Percentiles rank a stretch among this genome's conserved stretches.
Conservation (phyloP, 2,113 vertebrate species). For the Actenoides hombroni region DNA sequence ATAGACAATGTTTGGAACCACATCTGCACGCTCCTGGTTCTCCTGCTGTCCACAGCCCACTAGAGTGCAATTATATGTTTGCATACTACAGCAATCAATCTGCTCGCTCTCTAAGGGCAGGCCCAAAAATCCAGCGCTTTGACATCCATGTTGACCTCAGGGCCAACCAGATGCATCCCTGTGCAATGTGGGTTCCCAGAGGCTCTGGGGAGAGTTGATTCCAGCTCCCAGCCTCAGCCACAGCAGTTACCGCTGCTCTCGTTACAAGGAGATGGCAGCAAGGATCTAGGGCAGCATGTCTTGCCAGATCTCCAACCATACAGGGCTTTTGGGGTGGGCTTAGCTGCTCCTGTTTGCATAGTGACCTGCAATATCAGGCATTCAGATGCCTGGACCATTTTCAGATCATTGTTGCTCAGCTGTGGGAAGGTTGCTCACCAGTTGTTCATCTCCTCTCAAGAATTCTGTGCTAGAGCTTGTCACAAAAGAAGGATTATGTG, state of each 20-base stretch:
- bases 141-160: neutral
- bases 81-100: neutral
- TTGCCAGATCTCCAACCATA: neutral
- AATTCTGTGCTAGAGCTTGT: neutral
- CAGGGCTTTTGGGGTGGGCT: neutral
- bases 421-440: neutral
- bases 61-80: neutral
- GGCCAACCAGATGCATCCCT: neutral
- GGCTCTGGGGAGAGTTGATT: fast-evolving
- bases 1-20: neutral
- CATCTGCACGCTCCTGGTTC: neutral
- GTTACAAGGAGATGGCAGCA: neutral
- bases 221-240: neutral
- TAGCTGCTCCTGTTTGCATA: neutral
- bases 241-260: neutral
- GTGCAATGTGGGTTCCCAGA: neutral
- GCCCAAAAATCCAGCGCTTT: neutral
- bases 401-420: neutral
- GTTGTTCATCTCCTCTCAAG: neutral
- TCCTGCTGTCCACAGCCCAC: neutral
- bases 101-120: fast-evolving
- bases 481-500: neutral
- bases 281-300: neutral
- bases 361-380: neutral
- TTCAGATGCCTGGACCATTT: neutral